Conservation (phyloP, 2,113 vertebrate species). For the Sinocyclocheilus anophthalmus region DNA sequence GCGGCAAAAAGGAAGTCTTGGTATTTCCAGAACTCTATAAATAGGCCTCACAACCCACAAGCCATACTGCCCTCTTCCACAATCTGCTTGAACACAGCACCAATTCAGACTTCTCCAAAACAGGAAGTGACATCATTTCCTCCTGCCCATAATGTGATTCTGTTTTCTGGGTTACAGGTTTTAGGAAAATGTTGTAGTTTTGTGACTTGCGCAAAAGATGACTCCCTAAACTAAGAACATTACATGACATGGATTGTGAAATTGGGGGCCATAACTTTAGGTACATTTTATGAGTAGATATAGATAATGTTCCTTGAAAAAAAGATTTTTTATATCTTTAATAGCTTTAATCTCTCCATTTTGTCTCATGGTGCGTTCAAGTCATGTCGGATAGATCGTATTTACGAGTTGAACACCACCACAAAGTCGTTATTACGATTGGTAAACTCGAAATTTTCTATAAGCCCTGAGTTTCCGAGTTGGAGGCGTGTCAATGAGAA, state of each 20-base stretch:
- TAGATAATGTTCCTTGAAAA: too few species aligned
- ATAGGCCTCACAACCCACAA: conserved; percentile 53
- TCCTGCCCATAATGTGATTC: conserved; percentile 4
- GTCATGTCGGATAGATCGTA: too few species aligned
- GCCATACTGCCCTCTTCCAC: conserved; percentile 35
- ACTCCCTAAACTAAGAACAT: neutral
- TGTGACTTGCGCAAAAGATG: neutral
- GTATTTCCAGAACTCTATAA: conserved; percentile 61
- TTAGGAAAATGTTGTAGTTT: conserved; percentile 4
- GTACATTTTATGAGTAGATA: too few species aligned
- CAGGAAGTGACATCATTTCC: conserved; percentile 59
- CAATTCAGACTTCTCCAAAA: conserved; percentile 45
- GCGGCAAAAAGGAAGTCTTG: conserved; percentile 41
- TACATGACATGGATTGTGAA: neutral
- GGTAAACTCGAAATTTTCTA: too few species aligned
- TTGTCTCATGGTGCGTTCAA: too few species aligned
- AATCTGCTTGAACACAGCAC: conserved; percentile 51
- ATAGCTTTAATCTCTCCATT: too few species aligned
- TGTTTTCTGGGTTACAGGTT: neutral
- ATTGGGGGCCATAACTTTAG: neutral
- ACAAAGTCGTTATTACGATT: too few species aligned
- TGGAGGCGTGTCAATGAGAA: too few species aligned
- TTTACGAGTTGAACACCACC: too few species aligned
- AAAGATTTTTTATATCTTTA: too few species aligned
- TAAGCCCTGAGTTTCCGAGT: too few species aligned